Conservation (phyloP, 2,113 vertebrate species). For the Phainopepla nitens region DNA sequence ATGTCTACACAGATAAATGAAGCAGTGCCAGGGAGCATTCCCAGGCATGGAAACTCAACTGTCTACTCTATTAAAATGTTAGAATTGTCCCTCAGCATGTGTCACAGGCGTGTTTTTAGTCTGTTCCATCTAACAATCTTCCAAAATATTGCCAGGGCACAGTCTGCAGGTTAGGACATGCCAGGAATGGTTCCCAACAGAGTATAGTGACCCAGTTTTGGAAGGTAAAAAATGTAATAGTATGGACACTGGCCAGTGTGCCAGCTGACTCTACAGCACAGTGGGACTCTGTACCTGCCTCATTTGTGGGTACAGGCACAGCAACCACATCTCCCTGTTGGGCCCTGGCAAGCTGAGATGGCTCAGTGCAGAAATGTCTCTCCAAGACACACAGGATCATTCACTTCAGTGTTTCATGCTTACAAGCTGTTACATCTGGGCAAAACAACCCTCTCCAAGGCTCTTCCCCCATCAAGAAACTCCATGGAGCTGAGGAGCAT, state of each 20-base stretch:
- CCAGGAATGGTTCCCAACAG: background rate
- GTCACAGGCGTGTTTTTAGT: background rate
- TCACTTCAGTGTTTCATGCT: background rate
- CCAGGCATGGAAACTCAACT: background rate
- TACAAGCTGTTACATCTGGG: background rate
- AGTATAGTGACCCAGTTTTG: background rate
- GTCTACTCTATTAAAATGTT: background rate
- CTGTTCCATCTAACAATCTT: background rate
- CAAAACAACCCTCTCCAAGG: background rate
- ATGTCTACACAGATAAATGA: background rate
- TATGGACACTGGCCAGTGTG: background rate
- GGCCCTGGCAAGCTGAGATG: background rate
- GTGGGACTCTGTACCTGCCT: background rate
- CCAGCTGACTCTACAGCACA: background rate
- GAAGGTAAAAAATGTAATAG: background rate
- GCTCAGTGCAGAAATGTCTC: background rate
- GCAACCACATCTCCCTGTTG: background rate
- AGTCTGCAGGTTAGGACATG: background rate
- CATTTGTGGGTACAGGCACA: background rate
- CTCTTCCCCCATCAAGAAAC: background rate
- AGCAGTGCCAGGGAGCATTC: background rate
- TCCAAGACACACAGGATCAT: background rate
- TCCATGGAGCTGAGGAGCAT: background rate
- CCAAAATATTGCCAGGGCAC: slow-evolving; percentile 13
- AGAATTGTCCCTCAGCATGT: slow-evolving; percentile 32